phyloP scores from a whole-genome alignment of 2,888 invertebrate species.

The Cinara cedri region DNA sequence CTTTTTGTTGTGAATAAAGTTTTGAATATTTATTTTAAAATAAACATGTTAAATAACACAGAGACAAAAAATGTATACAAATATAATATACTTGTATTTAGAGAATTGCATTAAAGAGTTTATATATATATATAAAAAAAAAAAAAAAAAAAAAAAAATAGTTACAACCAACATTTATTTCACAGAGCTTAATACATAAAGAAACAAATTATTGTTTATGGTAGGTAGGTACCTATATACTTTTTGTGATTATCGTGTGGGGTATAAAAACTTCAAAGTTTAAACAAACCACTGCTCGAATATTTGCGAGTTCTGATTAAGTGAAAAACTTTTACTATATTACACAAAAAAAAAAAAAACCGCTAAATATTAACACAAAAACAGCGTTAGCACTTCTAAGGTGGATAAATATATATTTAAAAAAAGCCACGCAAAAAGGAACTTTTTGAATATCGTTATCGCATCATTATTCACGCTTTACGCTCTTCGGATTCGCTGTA shows the following conservation, averaged over 20 bases:
- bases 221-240: not conserved
- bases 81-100: too few relatives aligned
- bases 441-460: constrained; percentile 56
- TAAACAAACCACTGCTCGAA: constrained; percentile 43
- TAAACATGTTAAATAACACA: too few relatives aligned
- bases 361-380: constrained; percentile 48
- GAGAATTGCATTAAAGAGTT: too few relatives aligned
- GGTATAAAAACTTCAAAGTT: constrained; percentile 21
- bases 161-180: not conserved
- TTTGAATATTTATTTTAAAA: too few relatives aligned
- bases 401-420: constrained; percentile 47
- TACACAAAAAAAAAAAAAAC: constrained; percentile 28
- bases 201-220: constrained; percentile 3
- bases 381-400: constrained; percentile 53
- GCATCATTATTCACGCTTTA: constrained; percentile 54
- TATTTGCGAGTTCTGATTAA: constrained; percentile 48
- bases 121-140: too few relatives aligned
- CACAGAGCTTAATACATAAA: not conserved
- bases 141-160: not conserved
- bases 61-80: too few relatives aligned
- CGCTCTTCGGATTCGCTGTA: constrained; percentile 56
- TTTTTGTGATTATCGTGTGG: constrained; percentile 9
- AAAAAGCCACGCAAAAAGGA: constrained; percentile 37
- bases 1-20: too few relatives aligned
- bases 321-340: constrained; percentile 51